Conservation (phyloP, 2,113 vertebrate species). For the Brachyistius frenatus region DNA sequence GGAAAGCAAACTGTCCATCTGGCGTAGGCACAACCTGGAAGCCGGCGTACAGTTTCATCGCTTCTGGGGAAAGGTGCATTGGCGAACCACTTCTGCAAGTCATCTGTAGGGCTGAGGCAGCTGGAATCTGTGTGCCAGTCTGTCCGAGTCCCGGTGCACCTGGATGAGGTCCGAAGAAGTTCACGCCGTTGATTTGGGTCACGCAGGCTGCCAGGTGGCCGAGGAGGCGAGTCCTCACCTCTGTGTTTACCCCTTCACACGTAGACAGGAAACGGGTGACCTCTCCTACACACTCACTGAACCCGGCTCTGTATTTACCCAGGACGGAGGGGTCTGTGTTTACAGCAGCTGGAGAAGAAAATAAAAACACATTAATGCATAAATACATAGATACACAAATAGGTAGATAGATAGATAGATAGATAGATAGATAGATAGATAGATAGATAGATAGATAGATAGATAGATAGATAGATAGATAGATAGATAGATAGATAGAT, state of each 20-base stretch:
- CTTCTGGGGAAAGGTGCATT: conserved; percentile 72
- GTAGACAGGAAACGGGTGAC: conserved; percentile 96
- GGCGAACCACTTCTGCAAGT: conserved; percentile 84
- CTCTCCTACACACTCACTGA: conserved; percentile 95
- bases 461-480: no score
- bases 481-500: no score
- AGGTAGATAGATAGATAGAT: not conserved
- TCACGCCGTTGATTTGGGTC: conserved; percentile 91
- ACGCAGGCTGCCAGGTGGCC: conserved; percentile 94
- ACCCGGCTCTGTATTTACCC: conserved; percentile 94
- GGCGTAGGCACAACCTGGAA: conserved; percentile 93
- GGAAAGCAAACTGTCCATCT: conserved; percentile 93
- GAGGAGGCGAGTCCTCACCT: conserved; percentile 92
- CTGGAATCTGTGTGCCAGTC: conserved; percentile 79
- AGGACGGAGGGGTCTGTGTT: conserved; percentile 90
- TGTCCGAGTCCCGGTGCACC: conserved; percentile 84
- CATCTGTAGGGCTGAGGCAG: conserved; percentile 73
- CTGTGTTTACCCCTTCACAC: conserved; percentile 92
- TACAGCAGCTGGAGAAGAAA: conserved; percentile 84
- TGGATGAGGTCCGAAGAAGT: conserved; percentile 84
- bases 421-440: not conserved
- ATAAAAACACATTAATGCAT: not conserved
- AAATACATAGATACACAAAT: not conserved
- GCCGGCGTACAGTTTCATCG: conserved; percentile 86
- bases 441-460: no score